Evolutionary conservation across 2,113 vertebrate genomes (phyloP).

Genomic region (Rhea americana): DNA sequence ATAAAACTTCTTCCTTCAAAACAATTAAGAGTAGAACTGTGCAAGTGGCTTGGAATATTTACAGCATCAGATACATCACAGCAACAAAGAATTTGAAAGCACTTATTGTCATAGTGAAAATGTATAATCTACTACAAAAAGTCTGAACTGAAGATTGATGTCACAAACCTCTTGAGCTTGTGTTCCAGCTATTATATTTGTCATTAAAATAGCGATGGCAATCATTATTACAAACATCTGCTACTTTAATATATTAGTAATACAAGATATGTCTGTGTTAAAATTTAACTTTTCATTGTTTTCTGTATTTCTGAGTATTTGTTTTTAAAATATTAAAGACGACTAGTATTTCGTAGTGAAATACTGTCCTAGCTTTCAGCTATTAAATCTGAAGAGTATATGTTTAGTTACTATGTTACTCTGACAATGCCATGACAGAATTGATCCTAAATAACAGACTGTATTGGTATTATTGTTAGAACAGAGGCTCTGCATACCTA

Average conservation of each 20-base stretch:
- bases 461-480: neutral
- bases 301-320: neutral
- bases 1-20: neutral
- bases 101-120: neutral
- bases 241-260: neutral
- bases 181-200: neutral
- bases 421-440: accelerated
- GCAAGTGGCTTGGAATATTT: neutral
- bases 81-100: neutral
- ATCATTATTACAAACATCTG: neutral
- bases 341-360: neutral
- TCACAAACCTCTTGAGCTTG: neutral
- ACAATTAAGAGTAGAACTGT: neutral
- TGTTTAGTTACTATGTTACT: neutral
- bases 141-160: neutral
- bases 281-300: neutral
- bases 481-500: neutral
- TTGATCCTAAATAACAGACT: neutral
- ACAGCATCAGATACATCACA: neutral
- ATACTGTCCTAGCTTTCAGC: neutral
- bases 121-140: neutral
- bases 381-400: neutral
- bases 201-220: neutral
- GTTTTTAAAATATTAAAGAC: neutral
- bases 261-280: neutral